Conservation (phyloP, 2,888 invertebrate species). For the Xylota segnis region DNA sequence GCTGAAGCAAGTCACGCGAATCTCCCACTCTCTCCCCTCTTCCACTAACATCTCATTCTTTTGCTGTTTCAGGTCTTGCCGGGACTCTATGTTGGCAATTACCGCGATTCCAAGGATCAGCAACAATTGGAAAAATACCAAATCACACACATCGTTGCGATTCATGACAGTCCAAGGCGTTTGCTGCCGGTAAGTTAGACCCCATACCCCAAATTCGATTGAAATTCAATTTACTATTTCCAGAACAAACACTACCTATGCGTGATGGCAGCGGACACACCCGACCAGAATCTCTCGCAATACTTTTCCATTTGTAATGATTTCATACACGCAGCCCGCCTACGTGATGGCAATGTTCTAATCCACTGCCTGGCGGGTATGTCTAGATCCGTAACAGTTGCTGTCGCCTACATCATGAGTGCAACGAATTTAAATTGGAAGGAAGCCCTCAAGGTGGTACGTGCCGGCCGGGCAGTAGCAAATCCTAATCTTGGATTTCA, state of each 20-base stretch:
- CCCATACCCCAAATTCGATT: background rate
- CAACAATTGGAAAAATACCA: conserved; percentile 94
- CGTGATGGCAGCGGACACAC: conserved; percentile 97
- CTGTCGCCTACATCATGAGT: conserved; percentile 98
- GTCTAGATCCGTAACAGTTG: conserved; percentile 98
- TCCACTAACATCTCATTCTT: background rate
- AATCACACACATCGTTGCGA: conserved; percentile 97
- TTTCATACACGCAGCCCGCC: conserved; percentile 96
- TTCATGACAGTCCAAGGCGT: conserved; percentile 96
- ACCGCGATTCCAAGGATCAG: conserved; percentile 97
- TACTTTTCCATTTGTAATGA: conserved; percentile 97
- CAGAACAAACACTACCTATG: conserved; percentile 98
- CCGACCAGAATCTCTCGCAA: conserved; percentile 96
- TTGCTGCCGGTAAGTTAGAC: conserved; percentile 90
- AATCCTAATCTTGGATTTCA: conserved; percentile 99
- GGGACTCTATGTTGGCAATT: conserved; percentile 97
- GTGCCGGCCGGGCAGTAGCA: conserved; percentile 95
- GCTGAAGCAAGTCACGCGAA: conserved; percentile 78
- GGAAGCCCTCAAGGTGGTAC: conserved; percentile 96
- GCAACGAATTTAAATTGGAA: conserved; percentile 95
- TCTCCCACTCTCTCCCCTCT: background rate
- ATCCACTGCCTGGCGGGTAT: conserved; percentile 99
- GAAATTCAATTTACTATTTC: conserved; percentile 79
- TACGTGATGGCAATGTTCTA: conserved; percentile 95
- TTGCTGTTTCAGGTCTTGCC: conserved; percentile 90